Conservation (phyloP, 2,888 invertebrate genomes). For the Agrenia bidenticulata region DNA sequence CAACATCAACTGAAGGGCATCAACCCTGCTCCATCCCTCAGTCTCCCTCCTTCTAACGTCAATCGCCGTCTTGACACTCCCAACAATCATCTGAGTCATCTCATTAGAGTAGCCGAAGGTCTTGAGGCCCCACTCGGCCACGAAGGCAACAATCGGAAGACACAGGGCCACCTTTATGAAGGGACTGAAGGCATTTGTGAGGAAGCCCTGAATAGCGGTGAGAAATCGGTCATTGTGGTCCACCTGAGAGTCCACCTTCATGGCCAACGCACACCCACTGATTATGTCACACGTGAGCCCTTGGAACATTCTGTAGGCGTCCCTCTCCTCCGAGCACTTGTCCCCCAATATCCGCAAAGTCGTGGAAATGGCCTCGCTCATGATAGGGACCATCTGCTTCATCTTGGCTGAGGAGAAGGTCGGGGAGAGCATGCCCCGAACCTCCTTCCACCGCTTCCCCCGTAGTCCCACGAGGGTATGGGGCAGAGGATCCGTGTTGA, state of each 20-base stretch:
- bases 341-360: constrained; percentile 56
- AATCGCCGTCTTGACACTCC: constrained; percentile 54
- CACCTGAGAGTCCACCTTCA: constrained; percentile 56
- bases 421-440: constrained; percentile 59
- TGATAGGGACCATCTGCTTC: constrained; percentile 57
- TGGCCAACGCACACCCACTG: constrained; percentile 58
- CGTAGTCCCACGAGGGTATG: constrained; percentile 52
- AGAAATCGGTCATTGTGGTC: constrained; percentile 57
- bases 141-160: constrained; percentile 52
- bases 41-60: constrained; percentile 44
- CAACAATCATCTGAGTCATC: constrained; percentile 54
- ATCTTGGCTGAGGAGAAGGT: constrained; percentile 60
- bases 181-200: constrained; percentile 53
- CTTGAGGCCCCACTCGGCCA: constrained; percentile 52
- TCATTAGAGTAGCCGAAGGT: constrained; percentile 53
- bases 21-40: constrained; percentile 33
- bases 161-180: constrained; percentile 53
- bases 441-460: constrained; percentile 60
- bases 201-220: constrained; percentile 53
- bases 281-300: constrained; percentile 61
- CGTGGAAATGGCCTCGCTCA: constrained; percentile 56
- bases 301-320: constrained; percentile 58
- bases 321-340: constrained; percentile 53
- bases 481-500: constrained; percentile 44
- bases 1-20: constrained; percentile 58